Evolutionary conservation across 2,113 vertebrate genomes (phyloP).

Genomic region (Sebastes schlegelii): DNA sequence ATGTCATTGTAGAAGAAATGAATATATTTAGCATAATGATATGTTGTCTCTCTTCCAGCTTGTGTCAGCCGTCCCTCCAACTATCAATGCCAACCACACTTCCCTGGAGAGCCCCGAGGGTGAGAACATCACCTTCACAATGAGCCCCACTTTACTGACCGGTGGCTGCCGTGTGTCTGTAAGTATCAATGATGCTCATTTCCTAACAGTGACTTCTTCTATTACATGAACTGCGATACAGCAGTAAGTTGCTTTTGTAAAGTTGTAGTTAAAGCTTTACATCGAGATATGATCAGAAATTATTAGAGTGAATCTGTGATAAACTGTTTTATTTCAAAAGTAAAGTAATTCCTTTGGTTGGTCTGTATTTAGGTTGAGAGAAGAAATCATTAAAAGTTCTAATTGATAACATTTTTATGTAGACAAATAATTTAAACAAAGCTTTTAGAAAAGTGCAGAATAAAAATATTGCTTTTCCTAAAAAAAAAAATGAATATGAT

Average conservation of each 20-base stretch:
- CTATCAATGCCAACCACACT: constrained; percentile 55
- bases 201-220: not conserved
- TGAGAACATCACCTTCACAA: constrained; percentile 36
- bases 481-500: too few species aligned
- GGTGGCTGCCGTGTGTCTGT: not conserved
- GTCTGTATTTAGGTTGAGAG: not conserved
- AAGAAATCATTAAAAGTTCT: too few species aligned
- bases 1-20: not conserved
- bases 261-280: not conserved
- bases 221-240: not conserved
- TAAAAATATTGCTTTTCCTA: too few species aligned
- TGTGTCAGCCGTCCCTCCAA: not conserved
- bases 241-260: not conserved
- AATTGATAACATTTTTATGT: too few species aligned
- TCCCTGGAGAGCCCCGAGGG: constrained; percentile 22
- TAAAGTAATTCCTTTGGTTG: not conserved
- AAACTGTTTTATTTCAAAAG: not conserved
- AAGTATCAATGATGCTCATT: not conserved
- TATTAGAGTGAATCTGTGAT: not conserved
- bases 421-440: too few species aligned
- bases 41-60: constrained; percentile 38
- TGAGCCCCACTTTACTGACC: not conserved
- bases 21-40: not conserved
- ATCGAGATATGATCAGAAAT: not conserved
- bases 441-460: too few species aligned